Percentiles rank a stretch among this genome's conserved stretches.
These are phyloP conservation scores for Ichneumoninae sp. DNA, from an alignment of 2,888 invertebrate species.

Conservation along the genomic window DNA sequence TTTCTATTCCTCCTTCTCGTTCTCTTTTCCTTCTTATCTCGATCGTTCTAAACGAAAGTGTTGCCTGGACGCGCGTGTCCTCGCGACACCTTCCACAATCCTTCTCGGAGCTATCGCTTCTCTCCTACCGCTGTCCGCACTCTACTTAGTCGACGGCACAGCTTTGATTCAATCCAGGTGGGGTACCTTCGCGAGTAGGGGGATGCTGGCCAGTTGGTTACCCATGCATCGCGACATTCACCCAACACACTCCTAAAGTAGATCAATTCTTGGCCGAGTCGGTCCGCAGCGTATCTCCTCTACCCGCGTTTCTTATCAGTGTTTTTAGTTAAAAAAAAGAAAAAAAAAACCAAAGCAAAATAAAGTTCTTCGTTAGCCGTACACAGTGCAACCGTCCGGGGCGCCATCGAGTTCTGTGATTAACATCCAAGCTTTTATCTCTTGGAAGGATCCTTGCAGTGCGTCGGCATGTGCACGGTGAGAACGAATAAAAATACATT, in stretches of 20 bases:
- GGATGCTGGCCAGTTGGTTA: conserved; percentile 63
- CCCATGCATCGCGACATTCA: conserved; percentile 77
- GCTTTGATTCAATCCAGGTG: conserved; percentile 60
- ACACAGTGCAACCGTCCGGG: background rate
- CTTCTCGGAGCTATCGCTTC: conserved; percentile 18
- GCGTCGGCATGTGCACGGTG: conserved; percentile 35
- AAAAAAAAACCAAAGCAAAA: background rate
- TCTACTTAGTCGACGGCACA: conserved; percentile 44
- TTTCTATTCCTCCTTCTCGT: background rate
- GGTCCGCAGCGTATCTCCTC: conserved; percentile 38
- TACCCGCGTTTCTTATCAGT: conserved; percentile 4
- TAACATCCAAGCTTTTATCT: background rate
- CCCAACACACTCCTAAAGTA: conserved; percentile 77
- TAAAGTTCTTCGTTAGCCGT: background rate
- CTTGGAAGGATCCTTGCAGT: background rate
- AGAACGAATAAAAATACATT: background rate
- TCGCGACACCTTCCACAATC: conserved; percentile 50
- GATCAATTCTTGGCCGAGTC: conserved; percentile 78
- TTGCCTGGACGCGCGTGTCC: conserved; percentile 35
- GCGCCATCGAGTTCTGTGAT: conserved; percentile 19
- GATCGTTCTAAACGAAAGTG: conserved; percentile 44
- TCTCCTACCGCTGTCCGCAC: conserved; percentile 39
- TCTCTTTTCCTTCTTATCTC: background rate
- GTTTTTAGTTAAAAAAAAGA: background rate
- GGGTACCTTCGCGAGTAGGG: conserved; percentile 66